Conservation (phyloP, 2,888 invertebrate species). For the Dryadula phaetusa region DNA sequence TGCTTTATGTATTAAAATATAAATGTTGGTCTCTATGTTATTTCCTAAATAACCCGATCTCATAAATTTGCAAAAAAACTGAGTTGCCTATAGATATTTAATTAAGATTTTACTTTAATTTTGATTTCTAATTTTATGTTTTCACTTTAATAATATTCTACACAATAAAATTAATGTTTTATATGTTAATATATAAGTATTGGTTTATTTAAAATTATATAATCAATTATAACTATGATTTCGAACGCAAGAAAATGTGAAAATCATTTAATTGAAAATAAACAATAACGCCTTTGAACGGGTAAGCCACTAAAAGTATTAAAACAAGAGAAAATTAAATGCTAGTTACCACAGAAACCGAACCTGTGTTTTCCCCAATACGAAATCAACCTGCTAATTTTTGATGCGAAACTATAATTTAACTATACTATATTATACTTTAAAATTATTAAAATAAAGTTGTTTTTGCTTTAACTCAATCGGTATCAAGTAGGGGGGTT, state of each 20-base stretch:
- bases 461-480: conserved; percentile 42
- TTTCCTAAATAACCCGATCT: too few relatives aligned
- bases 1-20: too few relatives aligned
- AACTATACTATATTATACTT: conserved; percentile 23
- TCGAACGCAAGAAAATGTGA: background rate
- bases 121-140: too few relatives aligned
- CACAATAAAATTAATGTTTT: background rate
- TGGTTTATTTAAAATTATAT: too few relatives aligned
- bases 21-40: too few relatives aligned
- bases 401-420: conserved; percentile 51
- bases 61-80: too few relatives aligned
- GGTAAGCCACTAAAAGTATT: background rate
- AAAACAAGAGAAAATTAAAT: conserved; percentile 35
- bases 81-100: too few relatives aligned
- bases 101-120: too few relatives aligned
- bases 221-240: background rate
- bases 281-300: background rate
- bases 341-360: conserved; percentile 50
- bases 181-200: background rate
- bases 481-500: conserved; percentile 57
- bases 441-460: conserved; percentile 17
- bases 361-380: conserved; percentile 68
- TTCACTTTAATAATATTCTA: too few relatives aligned
- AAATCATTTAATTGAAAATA: background rate
- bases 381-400: conserved; percentile 66